Base-by-base conservation (phyloP, 1,140 invertebrate species). In the Geopemphigus sp. region DNA sequence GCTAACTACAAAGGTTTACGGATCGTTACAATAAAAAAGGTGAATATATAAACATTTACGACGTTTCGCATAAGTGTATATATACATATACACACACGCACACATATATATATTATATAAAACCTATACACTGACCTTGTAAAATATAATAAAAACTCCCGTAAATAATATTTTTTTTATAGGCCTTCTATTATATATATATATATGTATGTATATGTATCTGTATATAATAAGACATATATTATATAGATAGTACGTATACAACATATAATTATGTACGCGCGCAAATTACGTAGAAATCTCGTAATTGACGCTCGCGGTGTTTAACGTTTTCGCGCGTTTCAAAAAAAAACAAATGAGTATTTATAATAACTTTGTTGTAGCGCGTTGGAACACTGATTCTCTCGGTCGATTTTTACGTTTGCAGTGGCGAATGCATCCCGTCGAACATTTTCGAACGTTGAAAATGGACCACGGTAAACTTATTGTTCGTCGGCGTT, bases 21-120 rank as follows among this genome's bases (percentile, higher is more conserved):
- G 81, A 90, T 90, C 26, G 89, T 94, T 68, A 89, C 89, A 59
- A 89, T 94, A 83, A 93, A 93, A 86, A 94, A 95, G 90, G 93
- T 92, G 87, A 85, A 84, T 82, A 68, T 26, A 54, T 24, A n/a
- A n/a, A 1, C 22, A 1, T 68, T 68, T 54, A 12, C 47, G 8
- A 29, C 15, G 24, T n/a, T 72, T 72, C n/a, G n/a, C n/a, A n/a
- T n/a, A n/a, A n/a, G n/a, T n/a, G n/a, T 6, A 50, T 68, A 24
- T 68, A 66, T 45, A 66, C 63, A 45, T 45, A 45, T 45, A 45
- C 39, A 45, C 39, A 45, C 11, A 45, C n/a, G n/a, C n/a, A n/a
- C 32, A 50, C 8, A 50, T 50, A 50, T 50, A 39, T 24, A 3
- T 72, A 72, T 72, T 11, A 53, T 70, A 53, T n/a, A 8, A 19